phyloP scores from a whole-genome alignment of 2,797 vertebrate species.

The Philypnodon macrostomus region DNA sequence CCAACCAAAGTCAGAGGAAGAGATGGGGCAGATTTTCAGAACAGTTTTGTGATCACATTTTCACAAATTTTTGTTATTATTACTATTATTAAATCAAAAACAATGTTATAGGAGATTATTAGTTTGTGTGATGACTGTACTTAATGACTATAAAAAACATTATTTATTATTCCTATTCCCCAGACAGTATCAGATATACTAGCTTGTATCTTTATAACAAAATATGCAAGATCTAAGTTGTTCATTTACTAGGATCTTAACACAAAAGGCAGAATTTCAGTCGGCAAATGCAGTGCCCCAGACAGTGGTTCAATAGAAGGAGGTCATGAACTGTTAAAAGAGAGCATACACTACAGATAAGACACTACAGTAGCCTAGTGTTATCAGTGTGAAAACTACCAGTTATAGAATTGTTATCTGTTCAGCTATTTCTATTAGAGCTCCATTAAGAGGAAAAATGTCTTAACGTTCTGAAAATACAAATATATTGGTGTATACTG shows the following conservation, averaged over 20 bases:
- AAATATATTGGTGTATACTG: neutral
- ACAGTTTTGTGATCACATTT: slow-evolving; percentile 35
- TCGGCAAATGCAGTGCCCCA: slow-evolving; percentile 43
- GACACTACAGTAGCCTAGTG: slow-evolving; percentile 41
- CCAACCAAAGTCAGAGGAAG: slow-evolving; percentile 78
- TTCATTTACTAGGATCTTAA: slow-evolving; percentile 34
- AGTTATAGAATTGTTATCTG: slow-evolving; percentile 53
- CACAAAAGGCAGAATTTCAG: slow-evolving; percentile 50
- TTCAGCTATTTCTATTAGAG: slow-evolving; percentile 61
- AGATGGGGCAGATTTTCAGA: slow-evolving; percentile 57
- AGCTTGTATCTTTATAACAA: too few species aligned
- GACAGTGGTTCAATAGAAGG: slow-evolving; percentile 40
- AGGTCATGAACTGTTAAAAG: slow-evolving; percentile 64
- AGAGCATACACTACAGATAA: slow-evolving; percentile 15
- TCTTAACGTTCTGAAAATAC: neutral
- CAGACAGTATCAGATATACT: too few species aligned
- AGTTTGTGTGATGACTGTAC: too few species aligned
- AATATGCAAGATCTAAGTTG: neutral
- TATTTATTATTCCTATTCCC: slow-evolving; percentile 30
- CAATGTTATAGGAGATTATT: too few species aligned
- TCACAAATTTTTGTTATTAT: slow-evolving; percentile 48
- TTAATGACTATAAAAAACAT: slow-evolving; percentile 39
- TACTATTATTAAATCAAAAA: too few species aligned
- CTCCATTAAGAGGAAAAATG: slow-evolving; percentile 48
- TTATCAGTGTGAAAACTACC: slow-evolving; percentile 65